Evolutionary conservation across 2,888 invertebrate species (phyloP).

Genomic region (Diploptera punctata): DNA sequence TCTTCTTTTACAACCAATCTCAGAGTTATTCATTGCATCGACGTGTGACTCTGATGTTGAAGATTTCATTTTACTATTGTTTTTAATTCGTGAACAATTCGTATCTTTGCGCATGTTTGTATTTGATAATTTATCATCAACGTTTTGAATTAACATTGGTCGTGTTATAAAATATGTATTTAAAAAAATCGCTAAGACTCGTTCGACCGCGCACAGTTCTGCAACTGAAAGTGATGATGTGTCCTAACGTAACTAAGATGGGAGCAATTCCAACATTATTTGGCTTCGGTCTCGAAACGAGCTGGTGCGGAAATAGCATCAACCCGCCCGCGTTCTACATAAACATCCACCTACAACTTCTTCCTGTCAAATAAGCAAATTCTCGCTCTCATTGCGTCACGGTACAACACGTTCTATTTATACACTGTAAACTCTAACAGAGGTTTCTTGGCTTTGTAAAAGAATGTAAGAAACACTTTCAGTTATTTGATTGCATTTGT

Average conservation of each 20-base stretch:
- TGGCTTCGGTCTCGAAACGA: not conserved
- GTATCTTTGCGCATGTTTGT: constrained; percentile 10
- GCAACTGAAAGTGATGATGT: not conserved
- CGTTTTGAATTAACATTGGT: constrained; percentile 33
- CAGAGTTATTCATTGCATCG: not conserved
- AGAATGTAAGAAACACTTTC: no score
- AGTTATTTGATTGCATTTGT: no score
- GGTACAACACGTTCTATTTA: no score
- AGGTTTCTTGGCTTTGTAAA: no score
- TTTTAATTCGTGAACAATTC: not conserved
- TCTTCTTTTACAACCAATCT: not conserved
- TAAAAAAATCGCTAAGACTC: constrained; percentile 21
- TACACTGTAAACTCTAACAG: no score
- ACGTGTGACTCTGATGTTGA: not conserved
- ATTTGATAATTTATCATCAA: constrained; percentile 7
- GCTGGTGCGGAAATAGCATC: constrained; percentile 3
- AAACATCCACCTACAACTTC: not conserved
- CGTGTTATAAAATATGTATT: constrained; percentile 6
- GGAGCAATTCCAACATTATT: not conserved
- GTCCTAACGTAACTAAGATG: no score
- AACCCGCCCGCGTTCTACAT: not conserved
- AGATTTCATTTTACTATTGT: not conserved
- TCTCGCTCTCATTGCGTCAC: no score
- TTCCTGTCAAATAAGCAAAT: no score
- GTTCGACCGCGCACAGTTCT: constrained; percentile 18